Base-by-base conservation (phyloP, 2,113 vertebrate genomes). In the Pachycephala philippinensis region DNA sequence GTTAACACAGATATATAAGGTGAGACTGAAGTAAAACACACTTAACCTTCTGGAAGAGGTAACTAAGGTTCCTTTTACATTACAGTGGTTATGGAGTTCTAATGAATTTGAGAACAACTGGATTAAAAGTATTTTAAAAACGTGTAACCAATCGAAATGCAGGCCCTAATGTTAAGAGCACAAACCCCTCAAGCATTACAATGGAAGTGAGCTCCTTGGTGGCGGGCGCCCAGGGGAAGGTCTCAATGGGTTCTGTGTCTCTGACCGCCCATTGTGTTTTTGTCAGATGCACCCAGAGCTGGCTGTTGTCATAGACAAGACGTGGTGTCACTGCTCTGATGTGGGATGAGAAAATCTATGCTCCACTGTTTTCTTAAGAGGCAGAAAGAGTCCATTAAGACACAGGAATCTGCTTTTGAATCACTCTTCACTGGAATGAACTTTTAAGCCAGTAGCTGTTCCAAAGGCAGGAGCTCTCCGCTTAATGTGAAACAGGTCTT, bases 401-500 rank as follows among this genome's bases (percentile, higher is more conserved):
- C 6, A 1, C 24, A 84, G 56, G 31, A 93, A 81, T 95, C 31
- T 86, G 42, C 15, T 89, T 79, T 85, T 59, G 44, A 90, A 84
- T 61, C 39, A 19, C 3, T 78, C 30, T 57, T 90, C 68, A 6
- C 15, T 5, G 2, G 70, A 91, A 74, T 59, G 23, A 78, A 45
- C 35, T 68, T 88, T 91, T 89, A 90, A 92, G 50, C 42, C 35
- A 61, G 80, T 91, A 77, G 31, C 82, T 78, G 26, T 81, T 92
- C 87, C 86, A 91, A 94, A 88, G 54, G 64, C 39, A 52, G 75
- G 60, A 91, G 61, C 78, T 82, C 50, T 96, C 40, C 68, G 37
- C 33, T 69, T 97, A 90, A 90, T 95, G 35, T 45, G 75, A 95
- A 97, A 95, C 95, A 96, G 76, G 61, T 65, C 81, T 87, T 0